Evolutionary conservation across 2,888 invertebrate genomes (phyloP).

Genomic region (Sinohyriopsis cumingii): DNA sequence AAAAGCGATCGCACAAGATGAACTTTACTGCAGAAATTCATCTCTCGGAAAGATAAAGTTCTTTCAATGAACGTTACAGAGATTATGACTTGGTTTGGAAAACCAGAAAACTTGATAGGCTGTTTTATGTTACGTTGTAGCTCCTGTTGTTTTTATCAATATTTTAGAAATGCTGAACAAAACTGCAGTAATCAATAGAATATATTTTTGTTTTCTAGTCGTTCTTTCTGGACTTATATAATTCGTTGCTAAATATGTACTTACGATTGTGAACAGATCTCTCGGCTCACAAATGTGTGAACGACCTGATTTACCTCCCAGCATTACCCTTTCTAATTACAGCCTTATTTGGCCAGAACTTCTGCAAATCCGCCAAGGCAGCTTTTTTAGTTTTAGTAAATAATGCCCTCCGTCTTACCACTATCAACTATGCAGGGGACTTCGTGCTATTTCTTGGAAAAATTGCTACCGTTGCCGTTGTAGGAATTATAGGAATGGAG

Average conservation of each 20-base stretch:
- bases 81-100: no score
- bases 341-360: conserved; percentile 79
- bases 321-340: conserved; percentile 12
- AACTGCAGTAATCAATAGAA: no score
- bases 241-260: no score
- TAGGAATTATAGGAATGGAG: conserved; percentile 84
- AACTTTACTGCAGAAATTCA: not conserved
- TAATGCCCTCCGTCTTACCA: conserved; percentile 86
- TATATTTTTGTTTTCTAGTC: no score
- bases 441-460: conserved; percentile 91
- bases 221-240: no score
- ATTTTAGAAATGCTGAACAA: no score
- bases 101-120: no score
- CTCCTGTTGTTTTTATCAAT: no score
- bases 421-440: conserved; percentile 92
- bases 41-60: not conserved
- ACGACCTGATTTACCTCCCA: not conserved
- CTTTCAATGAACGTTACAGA: not conserved
- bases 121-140: no score
- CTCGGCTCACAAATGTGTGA: not conserved
- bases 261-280: not conserved
- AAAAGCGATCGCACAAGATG: not conserved
- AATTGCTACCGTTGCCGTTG: conserved; percentile 84
- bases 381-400: conserved; percentile 76
- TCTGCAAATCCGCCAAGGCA: conserved; percentile 78